A percentile compares a stretch with the other conserved stretches of the same genome.
Conservation (phyloP, 2,113 vertebrate species). For the Pseudorasbora parva region DNA sequence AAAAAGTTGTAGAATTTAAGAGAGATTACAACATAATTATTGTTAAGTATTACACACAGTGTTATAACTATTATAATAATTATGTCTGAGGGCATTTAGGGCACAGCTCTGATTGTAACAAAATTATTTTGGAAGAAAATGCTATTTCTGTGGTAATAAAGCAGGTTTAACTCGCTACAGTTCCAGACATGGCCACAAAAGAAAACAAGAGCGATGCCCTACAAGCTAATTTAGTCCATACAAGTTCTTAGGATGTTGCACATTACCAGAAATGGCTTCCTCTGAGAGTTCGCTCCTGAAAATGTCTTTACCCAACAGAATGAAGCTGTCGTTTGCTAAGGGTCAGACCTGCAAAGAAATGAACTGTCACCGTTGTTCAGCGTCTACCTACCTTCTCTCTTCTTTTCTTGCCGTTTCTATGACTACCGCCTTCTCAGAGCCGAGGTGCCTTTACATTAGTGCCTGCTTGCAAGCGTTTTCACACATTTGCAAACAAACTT, state of each 20-base stretch:
- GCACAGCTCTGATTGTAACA: not conserved
- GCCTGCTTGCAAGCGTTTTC: not conserved
- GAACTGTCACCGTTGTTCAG: conserved; percentile 57
- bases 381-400: conserved; percentile 28
- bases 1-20: not conserved
- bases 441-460: not conserved
- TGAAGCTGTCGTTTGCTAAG: conserved; percentile 54
- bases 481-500: not conserved
- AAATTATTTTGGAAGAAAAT: no score
- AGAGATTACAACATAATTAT: not conserved
- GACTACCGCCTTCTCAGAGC: conserved; percentile 11
- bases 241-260: conserved; percentile 49
- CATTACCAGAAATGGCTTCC: conserved; percentile 67
- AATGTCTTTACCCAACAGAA: conserved; percentile 63
- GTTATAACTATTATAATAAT: not conserved
- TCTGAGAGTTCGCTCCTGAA: conserved; percentile 63
- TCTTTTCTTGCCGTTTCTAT: conserved; percentile 38
- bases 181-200: conserved; percentile 44
- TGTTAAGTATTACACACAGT: not conserved
- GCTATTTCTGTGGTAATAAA: not conserved
- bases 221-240: conserved; percentile 65
- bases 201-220: conserved; percentile 26
- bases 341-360: conserved; percentile 60
- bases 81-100: not conserved
- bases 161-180: not conserved